Conservation (phyloP, 2,888 invertebrate species). For the Torymus texanus region DNA sequence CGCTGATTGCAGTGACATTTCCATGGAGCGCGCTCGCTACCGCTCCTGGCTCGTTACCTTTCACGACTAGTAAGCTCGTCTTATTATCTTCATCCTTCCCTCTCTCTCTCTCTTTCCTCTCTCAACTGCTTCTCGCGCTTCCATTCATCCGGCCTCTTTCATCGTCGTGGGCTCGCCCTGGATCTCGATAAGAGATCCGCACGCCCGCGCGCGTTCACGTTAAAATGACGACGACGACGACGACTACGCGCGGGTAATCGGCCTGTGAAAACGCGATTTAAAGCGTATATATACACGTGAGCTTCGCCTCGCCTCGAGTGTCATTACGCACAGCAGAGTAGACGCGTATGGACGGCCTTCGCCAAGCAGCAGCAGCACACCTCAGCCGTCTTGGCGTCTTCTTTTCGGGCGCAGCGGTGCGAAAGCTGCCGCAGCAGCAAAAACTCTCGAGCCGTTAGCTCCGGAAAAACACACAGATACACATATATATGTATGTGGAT, state of each 20-base stretch:
- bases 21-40: conserved; percentile 41
- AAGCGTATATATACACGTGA: not conserved
- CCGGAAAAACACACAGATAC: not conserved
- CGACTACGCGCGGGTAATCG: conserved; percentile 60
- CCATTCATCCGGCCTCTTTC: conserved; percentile 23
- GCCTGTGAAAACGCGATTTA: conserved; percentile 64
- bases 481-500: no score
- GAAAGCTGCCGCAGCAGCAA: not conserved
- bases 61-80: conserved; percentile 56
- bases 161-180: not conserved
- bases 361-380: not conserved
- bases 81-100: conserved; percentile 56
- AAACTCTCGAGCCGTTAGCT: not conserved
- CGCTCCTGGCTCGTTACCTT: conserved; percentile 59
- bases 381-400: not conserved
- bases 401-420: conserved; percentile 21
- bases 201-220: conserved; percentile 43
- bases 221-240: conserved; percentile 42
- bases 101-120: conserved; percentile 5
- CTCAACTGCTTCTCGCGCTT: conserved; percentile 5
- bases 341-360: not conserved
- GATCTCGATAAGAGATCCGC: conserved; percentile 46
- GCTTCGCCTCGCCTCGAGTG: conserved; percentile 12
- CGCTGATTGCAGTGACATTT: conserved; percentile 60
- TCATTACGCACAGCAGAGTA: conserved; percentile 33